These are phyloP conservation scores for Coregonus sp. DNA, from an alignment of 2,797 vertebrate genomes.

Conservation along the genomic window DNA sequence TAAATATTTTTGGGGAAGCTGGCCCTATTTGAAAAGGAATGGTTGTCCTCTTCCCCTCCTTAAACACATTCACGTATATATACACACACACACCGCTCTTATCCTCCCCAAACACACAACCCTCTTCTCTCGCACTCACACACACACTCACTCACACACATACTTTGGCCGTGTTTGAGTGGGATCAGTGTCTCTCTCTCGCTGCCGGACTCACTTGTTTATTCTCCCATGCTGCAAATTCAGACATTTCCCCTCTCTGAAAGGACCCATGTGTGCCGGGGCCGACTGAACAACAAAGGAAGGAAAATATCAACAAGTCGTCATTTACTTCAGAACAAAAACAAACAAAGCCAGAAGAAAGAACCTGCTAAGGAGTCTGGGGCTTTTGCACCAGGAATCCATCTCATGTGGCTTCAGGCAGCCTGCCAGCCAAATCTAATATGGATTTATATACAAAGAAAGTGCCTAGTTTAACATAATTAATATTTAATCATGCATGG, in stretches of 20 bases:
- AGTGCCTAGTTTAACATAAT: constrained; percentile 86
- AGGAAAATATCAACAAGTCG: constrained; percentile 72
- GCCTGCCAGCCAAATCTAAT: constrained; percentile 82
- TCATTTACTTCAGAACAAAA: constrained; percentile 76
- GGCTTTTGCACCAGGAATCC: constrained; percentile 71
- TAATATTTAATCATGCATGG: constrained; percentile 90
- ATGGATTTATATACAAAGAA: constrained; percentile 87
- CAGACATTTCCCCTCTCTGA: constrained; percentile 59
- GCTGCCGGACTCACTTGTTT: constrained; percentile 58
- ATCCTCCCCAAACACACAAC: background rate
- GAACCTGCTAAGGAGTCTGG: constrained; percentile 67
- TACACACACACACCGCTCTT: background rate
- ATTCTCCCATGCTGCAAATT: constrained; percentile 68
- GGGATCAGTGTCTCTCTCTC: constrained; percentile 44
- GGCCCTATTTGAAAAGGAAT: constrained; percentile 70
- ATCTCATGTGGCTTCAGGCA: constrained; percentile 81
- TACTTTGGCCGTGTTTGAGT: constrained; percentile 29
- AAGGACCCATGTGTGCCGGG: constrained; percentile 60
- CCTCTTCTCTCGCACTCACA: constrained; percentile 26
- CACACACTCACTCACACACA: background rate
- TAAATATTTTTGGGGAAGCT: constrained; percentile 77
- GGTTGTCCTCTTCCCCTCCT: constrained; percentile 32
- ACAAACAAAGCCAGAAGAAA: constrained; percentile 67
- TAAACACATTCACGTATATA: background rate
- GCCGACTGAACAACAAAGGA: constrained; percentile 55